Base-by-base conservation (phyloP, 2,888 invertebrate species). In the Julus scanicus region DNA sequence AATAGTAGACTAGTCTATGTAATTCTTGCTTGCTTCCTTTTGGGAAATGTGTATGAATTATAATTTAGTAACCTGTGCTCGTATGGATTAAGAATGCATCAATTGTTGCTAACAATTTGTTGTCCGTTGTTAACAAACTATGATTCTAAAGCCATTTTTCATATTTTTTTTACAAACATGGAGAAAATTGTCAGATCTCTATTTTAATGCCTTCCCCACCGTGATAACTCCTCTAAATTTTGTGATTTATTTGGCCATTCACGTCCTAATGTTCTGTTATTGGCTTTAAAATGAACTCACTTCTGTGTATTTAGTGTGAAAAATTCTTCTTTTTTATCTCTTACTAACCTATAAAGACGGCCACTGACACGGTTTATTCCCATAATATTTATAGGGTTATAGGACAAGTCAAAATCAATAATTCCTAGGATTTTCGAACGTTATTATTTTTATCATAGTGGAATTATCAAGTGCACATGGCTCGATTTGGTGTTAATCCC, bases 271-370 rank as follows among this genome's bases (percentile, higher is more conserved):
- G 29, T 29, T 71, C 71, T 29, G 29, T 63, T 71, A 71, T 71
- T 29, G 71, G 71, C 71, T 11, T 71, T 71, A 71, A 71, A 71
- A 8, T 29, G 29, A 71, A 71, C 29, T 71, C 71, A 71, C 29
- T 71, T 71, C 37, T 29, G 71, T 71, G 71, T 71, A 71, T 71
- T 71, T 71, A 71, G 71, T 71, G 71, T 71, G 71, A 9, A 29
- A 71, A 29, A 71, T 29, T 71, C 71, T 8, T 9, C 29, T n/a
- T 71, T 71, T 71, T n/a, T 71, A 71, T 71, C 71, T 9, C 29
- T 71, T 71, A 71, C 71, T 71, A 71, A 71, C 29, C 71, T 71
- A 71, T 71, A 71, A 71, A 71, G 29, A 63, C 71, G 71, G 71
- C 71, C 71, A 29, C 71, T 71, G 71, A 71, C 71, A 71, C 29